Base-by-base conservation (phyloP, 2,888 invertebrate species). In the Lepidochrysops patricia region DNA sequence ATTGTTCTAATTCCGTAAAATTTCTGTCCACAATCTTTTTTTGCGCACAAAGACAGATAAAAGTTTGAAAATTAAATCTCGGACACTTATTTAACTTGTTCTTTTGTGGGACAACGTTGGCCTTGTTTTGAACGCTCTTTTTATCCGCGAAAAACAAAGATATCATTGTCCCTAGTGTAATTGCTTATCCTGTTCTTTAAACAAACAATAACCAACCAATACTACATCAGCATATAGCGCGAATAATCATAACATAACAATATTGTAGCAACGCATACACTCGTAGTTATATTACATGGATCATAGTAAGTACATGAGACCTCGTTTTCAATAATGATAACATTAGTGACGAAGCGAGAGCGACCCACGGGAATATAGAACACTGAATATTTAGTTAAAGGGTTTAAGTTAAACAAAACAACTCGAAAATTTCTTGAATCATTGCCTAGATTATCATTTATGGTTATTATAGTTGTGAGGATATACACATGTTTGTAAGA, bases 61-160 rank as follows among this genome's bases (percentile, higher is more conserved):
- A 54, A 54, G 12, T 54, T 54, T 32, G 29, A 54, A 32, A 54
- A 54, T 54, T 54, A 54, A 54, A 54, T 29, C 19, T 54, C 32
- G 54, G 54, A 54, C 54, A 54, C 27, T 54, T 54, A 29, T 54
- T 54, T 54, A 54, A 54, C 54, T 54, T 54, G 32, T 32, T 54
- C 29, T 54, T 54, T 54, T 29, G 29, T 54, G 19, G 19, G 54
- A 29, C 29, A 54, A 54, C 5, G 29, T 54, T 54, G 27, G 54
- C 29, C 15, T 29, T 32, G 27, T 54, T 32, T 43, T 43, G 43
- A 23, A 43, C 23, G 12, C 43, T 43, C 43, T 43, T 43, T 43
- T 23, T 43, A 43, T 43, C 43, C 43, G 23, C 43, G n/a, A 43
- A 43, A 43, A 43, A 43, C 37, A 43, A 43, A 43, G 43, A 43